A percentile compares a stretch with the other conserved stretches of the same genome.
Conservation (phyloP, 2,113 vertebrate genomes). For the Clarias batrachus region DNA sequence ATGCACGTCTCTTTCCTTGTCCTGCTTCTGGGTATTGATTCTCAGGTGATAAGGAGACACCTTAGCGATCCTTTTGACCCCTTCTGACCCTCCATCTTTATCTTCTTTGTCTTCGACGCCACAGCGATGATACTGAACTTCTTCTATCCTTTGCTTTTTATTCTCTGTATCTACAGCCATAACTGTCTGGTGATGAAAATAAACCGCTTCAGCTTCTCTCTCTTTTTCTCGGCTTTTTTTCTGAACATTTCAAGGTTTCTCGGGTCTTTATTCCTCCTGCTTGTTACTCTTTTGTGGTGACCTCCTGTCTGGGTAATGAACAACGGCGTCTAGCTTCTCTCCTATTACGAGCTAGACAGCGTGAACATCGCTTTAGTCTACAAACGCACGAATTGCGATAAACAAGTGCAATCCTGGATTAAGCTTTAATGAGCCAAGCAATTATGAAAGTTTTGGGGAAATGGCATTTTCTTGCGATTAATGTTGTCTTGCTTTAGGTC, state of each 20-base stretch:
- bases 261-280: neutral
- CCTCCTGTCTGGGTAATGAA: neutral
- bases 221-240: neutral
- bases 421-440: neutral
- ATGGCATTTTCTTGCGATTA: neutral
- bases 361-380: neutral
- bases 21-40: neutral
- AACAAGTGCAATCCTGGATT: neutral
- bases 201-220: conserved; percentile 35
- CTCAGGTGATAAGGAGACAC: neutral
- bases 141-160: neutral
- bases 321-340: neutral
- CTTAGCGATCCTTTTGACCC: neutral
- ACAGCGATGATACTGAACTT: conserved; percentile 14
- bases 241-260: neutral
- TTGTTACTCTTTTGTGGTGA: neutral
- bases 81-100: conserved; percentile 2
- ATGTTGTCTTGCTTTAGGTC: neutral
- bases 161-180: conserved; percentile 18
- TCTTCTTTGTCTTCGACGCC: neutral
- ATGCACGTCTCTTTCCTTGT: neutral
- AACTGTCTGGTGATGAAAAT: conserved; percentile 42
- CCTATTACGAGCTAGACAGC: neutral
- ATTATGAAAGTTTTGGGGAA: neutral
- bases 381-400: no score